Conservation (phyloP, 2,797 vertebrate genomes). For the Siniperca undulata region DNA sequence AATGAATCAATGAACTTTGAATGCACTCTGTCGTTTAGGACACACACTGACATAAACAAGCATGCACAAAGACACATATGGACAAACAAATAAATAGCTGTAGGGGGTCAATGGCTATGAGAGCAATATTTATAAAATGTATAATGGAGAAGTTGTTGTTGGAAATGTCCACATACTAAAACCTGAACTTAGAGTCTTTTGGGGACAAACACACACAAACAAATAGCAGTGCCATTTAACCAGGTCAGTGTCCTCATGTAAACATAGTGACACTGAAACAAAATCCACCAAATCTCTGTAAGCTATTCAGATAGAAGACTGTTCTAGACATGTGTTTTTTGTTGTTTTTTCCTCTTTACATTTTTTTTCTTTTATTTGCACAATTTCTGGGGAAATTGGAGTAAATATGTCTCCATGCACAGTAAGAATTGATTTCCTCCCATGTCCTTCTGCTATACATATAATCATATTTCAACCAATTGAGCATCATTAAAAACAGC, state of each 20-base stretch:
- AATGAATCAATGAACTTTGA: not conserved
- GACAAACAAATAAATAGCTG: not conserved
- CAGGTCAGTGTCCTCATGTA: not conserved
- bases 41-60: conserved; percentile 3
- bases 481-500: conserved; percentile 2
- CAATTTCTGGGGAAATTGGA: not conserved
- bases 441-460: not conserved
- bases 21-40: not conserved
- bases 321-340: not conserved
- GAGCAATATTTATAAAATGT: conserved; percentile 10
- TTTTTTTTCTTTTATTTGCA: conserved; percentile 14
- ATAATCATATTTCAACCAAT: not conserved
- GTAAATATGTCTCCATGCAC: not conserved
- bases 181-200: not conserved
- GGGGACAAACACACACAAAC: conserved; percentile 13
- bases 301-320: not conserved
- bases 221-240: not conserved
- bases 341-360: not conserved
- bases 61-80: not conserved
- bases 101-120: not conserved
- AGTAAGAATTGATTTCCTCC: not conserved
- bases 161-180: conserved; percentile 4
- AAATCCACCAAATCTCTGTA: conserved; percentile 15
- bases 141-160: not conserved
- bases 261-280: conserved; percentile 5